These are phyloP conservation scores for Torymus tubicola DNA, from an alignment of 2,888 invertebrate genomes.

Conservation along the genomic window DNA sequence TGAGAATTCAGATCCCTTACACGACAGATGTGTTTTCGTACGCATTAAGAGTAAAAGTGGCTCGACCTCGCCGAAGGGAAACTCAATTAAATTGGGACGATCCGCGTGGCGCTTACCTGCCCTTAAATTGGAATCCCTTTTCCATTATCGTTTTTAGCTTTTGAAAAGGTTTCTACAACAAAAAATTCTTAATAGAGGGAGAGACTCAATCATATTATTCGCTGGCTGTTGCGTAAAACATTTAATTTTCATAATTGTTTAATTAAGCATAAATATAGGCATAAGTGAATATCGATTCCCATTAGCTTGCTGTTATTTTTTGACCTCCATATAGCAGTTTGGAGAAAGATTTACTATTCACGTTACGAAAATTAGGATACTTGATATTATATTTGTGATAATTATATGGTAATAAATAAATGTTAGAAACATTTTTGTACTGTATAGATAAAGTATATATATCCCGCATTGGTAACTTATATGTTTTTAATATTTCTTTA, in stretches of 20 bases:
- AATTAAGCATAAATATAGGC: not conserved
- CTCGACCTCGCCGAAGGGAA: constrained; percentile 54
- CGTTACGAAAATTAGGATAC: no score
- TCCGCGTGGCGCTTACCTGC: constrained; percentile 45
- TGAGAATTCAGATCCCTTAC: constrained; percentile 11
- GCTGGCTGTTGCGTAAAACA: constrained; percentile 10
- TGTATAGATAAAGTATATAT: no score
- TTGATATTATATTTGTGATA: no score
- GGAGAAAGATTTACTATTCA: no score
- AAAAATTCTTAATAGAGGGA: constrained; percentile 48
- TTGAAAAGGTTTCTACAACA: constrained; percentile 32
- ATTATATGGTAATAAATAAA: no score
- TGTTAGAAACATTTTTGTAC: no score
- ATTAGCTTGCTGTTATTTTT: no score
- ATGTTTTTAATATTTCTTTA: no score
- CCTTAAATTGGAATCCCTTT: constrained; percentile 53
- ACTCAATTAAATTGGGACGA: constrained; percentile 53
- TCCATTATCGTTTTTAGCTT: constrained; percentile 46
- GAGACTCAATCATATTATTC: constrained; percentile 38
- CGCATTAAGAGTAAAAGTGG: constrained; percentile 42
- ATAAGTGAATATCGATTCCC: not conserved
- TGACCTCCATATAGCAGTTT: no score
- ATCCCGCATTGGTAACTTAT: no score
- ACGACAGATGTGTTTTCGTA: constrained; percentile 47
- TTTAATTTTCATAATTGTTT: not conserved